phyloP scores from a whole-genome alignment of 1,140 invertebrate genomes.

The Tenebrio molitor region DNA sequence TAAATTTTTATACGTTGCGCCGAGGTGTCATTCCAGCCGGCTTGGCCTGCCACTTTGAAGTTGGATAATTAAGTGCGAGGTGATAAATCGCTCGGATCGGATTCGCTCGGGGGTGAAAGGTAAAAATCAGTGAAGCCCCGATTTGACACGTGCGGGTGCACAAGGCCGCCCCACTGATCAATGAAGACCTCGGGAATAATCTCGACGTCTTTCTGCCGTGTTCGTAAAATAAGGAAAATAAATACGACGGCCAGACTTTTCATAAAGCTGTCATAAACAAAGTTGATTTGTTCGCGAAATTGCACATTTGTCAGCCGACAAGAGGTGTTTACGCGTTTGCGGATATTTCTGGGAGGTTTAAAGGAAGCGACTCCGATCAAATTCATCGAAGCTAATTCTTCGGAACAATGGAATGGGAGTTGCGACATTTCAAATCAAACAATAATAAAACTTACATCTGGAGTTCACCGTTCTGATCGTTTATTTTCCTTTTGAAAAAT shows the following conservation, averaged over 20 bases:
- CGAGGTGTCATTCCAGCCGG: slow-evolving; percentile 2
- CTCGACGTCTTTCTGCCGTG: not conserved
- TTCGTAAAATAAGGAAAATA: slow-evolving; percentile 6
- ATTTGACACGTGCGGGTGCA: slow-evolving; percentile 9
- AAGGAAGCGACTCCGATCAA: not conserved
- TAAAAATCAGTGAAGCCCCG: slow-evolving; percentile 5
- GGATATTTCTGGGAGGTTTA: slow-evolving; percentile 8
- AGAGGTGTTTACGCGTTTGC: not conserved
- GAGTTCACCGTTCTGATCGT: no score
- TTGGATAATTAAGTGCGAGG: slow-evolving; percentile 14
- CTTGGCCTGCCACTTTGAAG: not conserved
- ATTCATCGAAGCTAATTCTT: not conserved
- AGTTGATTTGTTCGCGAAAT: slow-evolving; percentile 3
- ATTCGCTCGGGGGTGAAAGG: slow-evolving; percentile 4
- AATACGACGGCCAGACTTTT: slow-evolving; percentile 1
- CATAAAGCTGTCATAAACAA: slow-evolving; percentile 4
- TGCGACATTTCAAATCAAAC: no score
- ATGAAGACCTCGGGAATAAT: not conserved
- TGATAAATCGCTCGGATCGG: not conserved
- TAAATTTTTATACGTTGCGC: slow-evolving; percentile 30
- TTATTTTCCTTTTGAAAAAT: no score
- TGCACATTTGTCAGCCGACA: not conserved
- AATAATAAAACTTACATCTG: no score
- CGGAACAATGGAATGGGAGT: no score
- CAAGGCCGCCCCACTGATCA: not conserved